Base-by-base conservation (phyloP, 2,113 vertebrate species). In the Naja naja region DNA sequence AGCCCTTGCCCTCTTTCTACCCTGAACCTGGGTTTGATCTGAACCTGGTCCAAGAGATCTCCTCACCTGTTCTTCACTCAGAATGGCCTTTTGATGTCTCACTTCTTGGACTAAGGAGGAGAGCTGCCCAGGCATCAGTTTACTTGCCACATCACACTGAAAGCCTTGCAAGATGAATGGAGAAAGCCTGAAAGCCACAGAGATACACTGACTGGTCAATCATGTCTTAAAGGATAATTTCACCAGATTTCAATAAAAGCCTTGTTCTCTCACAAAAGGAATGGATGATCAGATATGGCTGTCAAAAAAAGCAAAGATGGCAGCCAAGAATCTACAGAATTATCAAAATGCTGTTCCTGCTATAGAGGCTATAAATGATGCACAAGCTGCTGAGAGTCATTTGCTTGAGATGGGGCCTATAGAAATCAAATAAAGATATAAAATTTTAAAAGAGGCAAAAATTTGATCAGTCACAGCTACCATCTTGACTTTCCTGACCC, bases 31-130 rank as follows among this genome's bases (percentile, higher is more conserved):
- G n/a, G 16, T n/a, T 25, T 25, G 39, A 11, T 3, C 69, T 4
- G 14, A 8, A 22, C 52, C 14, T 45, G 20, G 47, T 25, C 90
- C 90, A 56, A 45, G 14, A n/a, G 5, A 10, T 1, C 27, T 39
- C 0, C 95, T 91, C 85, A 97, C 98, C 97, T 98, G 97, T 94
- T 96, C 93, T 5, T 95, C 4, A 94, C 88, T 95, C 90, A 97
- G 95, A 34, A 43, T 43, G 0, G 2, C 47, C 0, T 47, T 34
- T 34, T 89, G 18, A 0, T n/a, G 43, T 0, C 60, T 92, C 96
- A 97, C 2, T 1, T 87, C 94, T 91, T 23, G 92, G 56, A 96
- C 93, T 1, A 97, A 94, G 0, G 88, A 27, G 0, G 96, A 95
- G 52, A 98, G 25, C 89, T 90, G 88, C 0, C 89, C 93, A 2